Percentiles rank a stretch among this genome's conserved stretches.
phyloP scores from a whole-genome alignment of 2,888 invertebrate genomes.

The Sepioteuthis lessoniana region DNA sequence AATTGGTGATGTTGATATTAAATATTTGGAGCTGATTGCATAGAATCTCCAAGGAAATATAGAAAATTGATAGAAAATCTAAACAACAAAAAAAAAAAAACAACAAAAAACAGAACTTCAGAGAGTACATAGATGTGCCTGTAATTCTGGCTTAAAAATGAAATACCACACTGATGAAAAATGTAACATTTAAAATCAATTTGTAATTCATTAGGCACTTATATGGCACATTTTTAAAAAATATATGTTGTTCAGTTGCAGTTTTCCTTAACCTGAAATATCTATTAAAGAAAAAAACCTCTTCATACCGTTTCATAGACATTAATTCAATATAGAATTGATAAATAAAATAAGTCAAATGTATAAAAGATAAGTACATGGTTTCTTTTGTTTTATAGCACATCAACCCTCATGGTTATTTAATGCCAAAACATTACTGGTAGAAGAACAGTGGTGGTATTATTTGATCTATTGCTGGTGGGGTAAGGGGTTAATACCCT shows the following conservation, averaged over 20 bases:
- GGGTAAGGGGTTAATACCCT: too few species aligned
- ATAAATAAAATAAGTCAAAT: neutral
- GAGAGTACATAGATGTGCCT: neutral
- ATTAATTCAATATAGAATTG: too few species aligned
- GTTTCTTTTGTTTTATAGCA: too few species aligned
- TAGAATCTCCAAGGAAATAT: neutral
- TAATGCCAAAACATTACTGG: too few species aligned
- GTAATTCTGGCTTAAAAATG: neutral
- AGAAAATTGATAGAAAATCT: neutral
- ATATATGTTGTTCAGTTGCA: neutral
- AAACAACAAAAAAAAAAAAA: neutral
- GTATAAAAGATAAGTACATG: too few species aligned
- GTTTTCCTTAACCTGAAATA: neutral
- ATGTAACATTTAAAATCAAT: neutral
- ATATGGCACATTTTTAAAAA: neutral
- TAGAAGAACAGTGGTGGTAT: too few species aligned
- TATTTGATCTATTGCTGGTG: too few species aligned
- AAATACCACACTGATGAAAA: neutral
- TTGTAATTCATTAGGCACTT: neutral
- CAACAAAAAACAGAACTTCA: neutral
- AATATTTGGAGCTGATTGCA: neutral
- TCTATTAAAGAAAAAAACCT: neutral
- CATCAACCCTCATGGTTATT: too few species aligned
- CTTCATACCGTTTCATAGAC: too few species aligned
- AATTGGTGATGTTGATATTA: slow-evolving; percentile 33